Percentiles rank a stretch among this genome's conserved stretches.
These are phyloP conservation scores for Chaenogobius annularis DNA, from an alignment of 2,113 vertebrate species.

Conservation along the genomic window DNA sequence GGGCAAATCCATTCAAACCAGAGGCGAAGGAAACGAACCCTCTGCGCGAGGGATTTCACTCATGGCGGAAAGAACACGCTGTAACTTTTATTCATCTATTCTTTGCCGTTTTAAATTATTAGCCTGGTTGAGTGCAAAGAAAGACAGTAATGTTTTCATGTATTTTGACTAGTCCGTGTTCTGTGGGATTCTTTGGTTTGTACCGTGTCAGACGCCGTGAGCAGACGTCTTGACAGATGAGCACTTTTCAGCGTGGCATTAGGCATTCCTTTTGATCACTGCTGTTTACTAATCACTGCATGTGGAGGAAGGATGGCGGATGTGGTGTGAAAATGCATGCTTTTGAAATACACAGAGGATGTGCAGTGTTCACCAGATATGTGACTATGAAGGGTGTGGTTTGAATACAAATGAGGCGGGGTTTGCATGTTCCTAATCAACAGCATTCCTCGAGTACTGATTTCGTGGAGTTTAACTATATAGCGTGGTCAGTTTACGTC, in stretches of 20 bases:
- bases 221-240: constrained; percentile 25
- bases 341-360: constrained; percentile 17
- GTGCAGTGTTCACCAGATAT: too few species aligned
- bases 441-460: too few species aligned
- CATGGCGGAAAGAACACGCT: background rate
- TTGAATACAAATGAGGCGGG: too few species aligned
- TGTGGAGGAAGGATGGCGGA: constrained; percentile 28
- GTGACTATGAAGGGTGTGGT: too few species aligned
- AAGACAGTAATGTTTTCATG: constrained; percentile 16
- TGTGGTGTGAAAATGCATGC: constrained; percentile 33
- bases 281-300: constrained; percentile 59
- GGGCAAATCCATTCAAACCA: background rate
- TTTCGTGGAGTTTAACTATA: too few species aligned
- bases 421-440: too few species aligned
- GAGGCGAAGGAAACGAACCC: background rate
- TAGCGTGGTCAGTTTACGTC: too few species aligned
- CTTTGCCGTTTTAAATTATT: background rate
- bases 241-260: constrained; percentile 58
- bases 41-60: background rate
- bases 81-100: background rate
- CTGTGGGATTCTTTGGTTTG: constrained; percentile 27
- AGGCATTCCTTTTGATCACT: constrained; percentile 67
- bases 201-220: constrained; percentile 27
- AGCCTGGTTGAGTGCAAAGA: background rate
- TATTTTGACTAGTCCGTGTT: constrained; percentile 22